phyloP scores from a whole-genome alignment of 2,113 vertebrate genomes.

The Hypocryptadius cinnamomeus region DNA sequence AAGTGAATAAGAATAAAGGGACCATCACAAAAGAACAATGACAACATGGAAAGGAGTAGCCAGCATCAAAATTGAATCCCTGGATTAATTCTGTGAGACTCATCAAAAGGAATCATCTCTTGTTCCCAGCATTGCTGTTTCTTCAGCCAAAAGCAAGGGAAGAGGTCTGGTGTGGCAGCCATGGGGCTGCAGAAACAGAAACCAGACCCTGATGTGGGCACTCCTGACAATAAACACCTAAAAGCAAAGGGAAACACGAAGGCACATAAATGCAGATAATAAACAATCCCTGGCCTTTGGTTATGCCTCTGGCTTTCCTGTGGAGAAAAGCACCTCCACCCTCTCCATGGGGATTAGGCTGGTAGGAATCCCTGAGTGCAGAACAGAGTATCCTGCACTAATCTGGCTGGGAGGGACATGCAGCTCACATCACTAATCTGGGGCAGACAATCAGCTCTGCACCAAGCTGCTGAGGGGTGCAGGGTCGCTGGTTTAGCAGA shows the following conservation, averaged over 20 bases:
- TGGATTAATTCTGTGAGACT: not conserved
- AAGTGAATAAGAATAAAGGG: not conserved
- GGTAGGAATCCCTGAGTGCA: not conserved
- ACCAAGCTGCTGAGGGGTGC: not conserved
- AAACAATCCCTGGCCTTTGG: not conserved
- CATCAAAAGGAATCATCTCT: not conserved
- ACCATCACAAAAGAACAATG: not conserved
- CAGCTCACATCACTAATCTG: not conserved
- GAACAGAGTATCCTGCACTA: not conserved
- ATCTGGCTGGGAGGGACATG: not conserved
- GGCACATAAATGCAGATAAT: not conserved
- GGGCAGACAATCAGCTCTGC: not conserved
- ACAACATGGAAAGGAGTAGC: not conserved
- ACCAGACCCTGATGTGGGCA: not conserved
- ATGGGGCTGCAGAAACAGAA: not conserved
- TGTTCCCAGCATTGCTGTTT: not conserved
- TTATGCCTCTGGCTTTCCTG: not conserved
- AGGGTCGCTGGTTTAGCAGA: not conserved
- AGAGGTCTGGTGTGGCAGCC: not conserved
- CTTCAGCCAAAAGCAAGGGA: not conserved
- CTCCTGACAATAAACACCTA: not conserved
- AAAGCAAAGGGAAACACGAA: not conserved
- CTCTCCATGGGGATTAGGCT: not conserved
- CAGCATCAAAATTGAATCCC: not conserved
- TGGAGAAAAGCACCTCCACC: not conserved